Conservation (phyloP, 2,113 vertebrate species). For the Myrmecobius fasciatus region DNA sequence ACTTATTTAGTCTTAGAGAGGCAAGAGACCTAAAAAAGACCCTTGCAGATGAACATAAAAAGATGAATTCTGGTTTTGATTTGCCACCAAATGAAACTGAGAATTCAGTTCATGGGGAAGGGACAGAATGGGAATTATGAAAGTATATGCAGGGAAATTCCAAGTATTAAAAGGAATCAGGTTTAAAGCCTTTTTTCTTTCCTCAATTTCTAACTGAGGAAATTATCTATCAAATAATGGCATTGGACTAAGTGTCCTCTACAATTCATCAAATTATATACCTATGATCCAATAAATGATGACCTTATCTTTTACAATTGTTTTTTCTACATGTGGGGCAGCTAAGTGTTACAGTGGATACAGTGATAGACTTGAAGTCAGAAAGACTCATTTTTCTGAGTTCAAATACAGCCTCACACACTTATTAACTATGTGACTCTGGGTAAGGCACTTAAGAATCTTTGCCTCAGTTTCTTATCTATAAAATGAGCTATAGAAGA, state of each 20-base stretch:
- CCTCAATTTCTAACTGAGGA: background rate
- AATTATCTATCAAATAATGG: background rate
- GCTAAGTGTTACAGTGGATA: background rate
- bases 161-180: background rate
- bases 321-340: background rate
- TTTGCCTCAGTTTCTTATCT: background rate
- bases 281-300: background rate
- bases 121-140: too few relatives aligned
- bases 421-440: background rate
- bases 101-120: too few relatives aligned
- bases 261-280: background rate
- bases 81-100: too few relatives aligned
- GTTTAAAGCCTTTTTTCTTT: background rate
- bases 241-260: too few relatives aligned
- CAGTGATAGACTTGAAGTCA: background rate
- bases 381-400: background rate
- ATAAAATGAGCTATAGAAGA: background rate
- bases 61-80: too few relatives aligned
- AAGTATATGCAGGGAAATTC: too few relatives aligned
- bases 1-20: too few relatives aligned
- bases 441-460: background rate
- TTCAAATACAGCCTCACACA: background rate
- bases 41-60: too few relatives aligned
- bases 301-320: background rate
- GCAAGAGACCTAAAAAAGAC: too few relatives aligned